A percentile compares a stretch with the other conserved stretches of the same genome.
These are phyloP conservation scores for Lithophane ornitopus DNA, from an alignment of 2,888 invertebrate genomes.

Conservation along the genomic window DNA sequence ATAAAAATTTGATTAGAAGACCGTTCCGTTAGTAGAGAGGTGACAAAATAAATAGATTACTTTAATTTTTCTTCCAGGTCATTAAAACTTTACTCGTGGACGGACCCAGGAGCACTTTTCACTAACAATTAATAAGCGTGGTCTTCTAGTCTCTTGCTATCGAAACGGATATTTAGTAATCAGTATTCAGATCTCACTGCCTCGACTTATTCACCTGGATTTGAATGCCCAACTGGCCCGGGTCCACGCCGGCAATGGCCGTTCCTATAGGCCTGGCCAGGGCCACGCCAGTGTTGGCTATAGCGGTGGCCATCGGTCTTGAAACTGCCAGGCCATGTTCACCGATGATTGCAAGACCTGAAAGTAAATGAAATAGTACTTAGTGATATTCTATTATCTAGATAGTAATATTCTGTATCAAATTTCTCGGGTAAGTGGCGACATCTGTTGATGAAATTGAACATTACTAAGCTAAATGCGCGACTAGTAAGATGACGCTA, in stretches of 20 bases:
- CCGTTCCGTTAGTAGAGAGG: too few species aligned
- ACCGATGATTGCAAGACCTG: conserved; percentile 92
- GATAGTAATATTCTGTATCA: neutral
- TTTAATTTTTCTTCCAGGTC: too few species aligned
- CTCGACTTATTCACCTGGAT: conserved; percentile 72
- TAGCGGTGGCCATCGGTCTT: conserved; percentile 93
- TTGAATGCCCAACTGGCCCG: conserved; percentile 77
- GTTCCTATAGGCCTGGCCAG: conserved; percentile 93
- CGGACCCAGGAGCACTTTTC: too few species aligned
- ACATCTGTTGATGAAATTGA: conserved; percentile 24
- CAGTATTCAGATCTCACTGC: neutral
- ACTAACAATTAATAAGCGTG: neutral
- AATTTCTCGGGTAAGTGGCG: conserved; percentile 5
- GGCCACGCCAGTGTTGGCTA: conserved; percentile 93
- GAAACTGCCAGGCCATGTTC: conserved; percentile 93
- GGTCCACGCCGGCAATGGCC: conserved; percentile 93
- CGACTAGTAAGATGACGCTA: neutral
- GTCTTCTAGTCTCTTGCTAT: neutral
- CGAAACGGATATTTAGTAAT: neutral
- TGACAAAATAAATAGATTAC: too few species aligned
- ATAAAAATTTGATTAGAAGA: too few species aligned
- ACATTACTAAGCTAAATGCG: neutral
- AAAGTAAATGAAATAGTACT: conserved; percentile 48
- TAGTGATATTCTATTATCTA: neutral
- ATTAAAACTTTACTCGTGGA: too few species aligned